phyloP scores from a whole-genome alignment of 2,888 invertebrate genomes.

The Pantelozetes paolii region DNA sequence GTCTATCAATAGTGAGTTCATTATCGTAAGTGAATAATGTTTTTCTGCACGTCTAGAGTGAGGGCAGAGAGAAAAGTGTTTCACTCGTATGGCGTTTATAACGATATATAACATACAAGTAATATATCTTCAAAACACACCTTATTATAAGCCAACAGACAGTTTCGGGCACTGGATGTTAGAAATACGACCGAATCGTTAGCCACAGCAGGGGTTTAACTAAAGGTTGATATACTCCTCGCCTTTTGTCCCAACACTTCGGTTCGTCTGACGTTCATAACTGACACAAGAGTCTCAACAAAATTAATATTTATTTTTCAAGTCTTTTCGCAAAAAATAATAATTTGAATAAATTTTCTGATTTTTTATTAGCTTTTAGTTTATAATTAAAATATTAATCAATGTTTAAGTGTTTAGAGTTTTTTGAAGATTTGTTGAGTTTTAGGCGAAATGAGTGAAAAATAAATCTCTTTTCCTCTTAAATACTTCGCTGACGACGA shows the following conservation, averaged over 20 bases:
- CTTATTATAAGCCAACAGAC: conserved; percentile 34
- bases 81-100: not conserved
- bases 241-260: conserved; percentile 18
- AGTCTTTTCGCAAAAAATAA: not conserved
- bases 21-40: conserved; percentile 25
- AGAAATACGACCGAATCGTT: conserved; percentile 23
- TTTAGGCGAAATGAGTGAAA: no score
- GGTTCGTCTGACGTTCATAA: not conserved
- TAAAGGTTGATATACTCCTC: conserved; percentile 36
- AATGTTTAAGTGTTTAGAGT: no score
- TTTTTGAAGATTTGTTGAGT: no score
- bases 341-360: not conserved
- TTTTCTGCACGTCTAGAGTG: conserved; percentile 18
- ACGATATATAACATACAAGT: conserved; percentile 27
- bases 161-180: conserved; percentile 21
- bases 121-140: conserved; percentile 34
- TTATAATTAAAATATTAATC: no score
- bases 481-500: not conserved
- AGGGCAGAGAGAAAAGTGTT: conserved; percentile 3
- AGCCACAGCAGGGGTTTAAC: conserved; percentile 27
- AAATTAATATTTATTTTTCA: no score
- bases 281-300: no score
- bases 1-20: conserved; percentile 33
- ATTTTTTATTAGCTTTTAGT: no score
- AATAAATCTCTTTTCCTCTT: not conserved